phyloP scores from a whole-genome alignment of 2,888 invertebrate genomes.

The Gryllus longicercus region DNA sequence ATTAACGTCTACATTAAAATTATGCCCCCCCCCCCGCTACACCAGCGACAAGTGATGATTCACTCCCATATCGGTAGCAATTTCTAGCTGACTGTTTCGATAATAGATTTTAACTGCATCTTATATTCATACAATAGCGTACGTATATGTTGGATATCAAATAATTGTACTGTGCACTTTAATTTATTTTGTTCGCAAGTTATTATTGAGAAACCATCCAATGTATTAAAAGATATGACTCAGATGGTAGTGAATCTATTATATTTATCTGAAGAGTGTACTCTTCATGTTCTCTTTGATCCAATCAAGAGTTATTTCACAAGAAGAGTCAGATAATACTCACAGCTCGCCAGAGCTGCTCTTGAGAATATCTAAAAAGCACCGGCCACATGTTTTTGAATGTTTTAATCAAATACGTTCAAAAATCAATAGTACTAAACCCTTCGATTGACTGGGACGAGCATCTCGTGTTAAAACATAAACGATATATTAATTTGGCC shows the following conservation, averaged over 20 bases:
- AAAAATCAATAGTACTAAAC: background rate
- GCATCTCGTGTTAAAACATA: background rate
- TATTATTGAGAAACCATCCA: background rate
- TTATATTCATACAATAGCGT: too few relatives aligned
- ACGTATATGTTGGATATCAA: background rate
- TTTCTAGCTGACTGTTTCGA: too few relatives aligned
- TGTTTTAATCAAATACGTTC: background rate
- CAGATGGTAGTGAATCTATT: background rate
- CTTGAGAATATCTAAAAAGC: too few relatives aligned
- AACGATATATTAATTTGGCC: slow-evolving; percentile 6
- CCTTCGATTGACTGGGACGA: background rate
- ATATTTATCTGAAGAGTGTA: background rate
- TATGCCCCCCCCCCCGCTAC: too few relatives aligned
- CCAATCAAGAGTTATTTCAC: background rate
- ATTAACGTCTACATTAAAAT: too few relatives aligned
- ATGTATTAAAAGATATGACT: background rate
- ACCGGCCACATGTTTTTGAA: background rate
- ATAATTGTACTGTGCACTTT: background rate
- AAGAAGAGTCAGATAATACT: background rate
- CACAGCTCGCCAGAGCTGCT: background rate
- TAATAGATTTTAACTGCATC: too few relatives aligned
- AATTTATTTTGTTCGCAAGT: background rate
- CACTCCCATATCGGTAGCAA: too few relatives aligned
- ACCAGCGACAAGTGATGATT: too few relatives aligned
- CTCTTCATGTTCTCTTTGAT: background rate